Evolutionary conservation across 1,140 invertebrate genomes (phyloP).

Genomic region (Cydia fagiglandana): DNA sequence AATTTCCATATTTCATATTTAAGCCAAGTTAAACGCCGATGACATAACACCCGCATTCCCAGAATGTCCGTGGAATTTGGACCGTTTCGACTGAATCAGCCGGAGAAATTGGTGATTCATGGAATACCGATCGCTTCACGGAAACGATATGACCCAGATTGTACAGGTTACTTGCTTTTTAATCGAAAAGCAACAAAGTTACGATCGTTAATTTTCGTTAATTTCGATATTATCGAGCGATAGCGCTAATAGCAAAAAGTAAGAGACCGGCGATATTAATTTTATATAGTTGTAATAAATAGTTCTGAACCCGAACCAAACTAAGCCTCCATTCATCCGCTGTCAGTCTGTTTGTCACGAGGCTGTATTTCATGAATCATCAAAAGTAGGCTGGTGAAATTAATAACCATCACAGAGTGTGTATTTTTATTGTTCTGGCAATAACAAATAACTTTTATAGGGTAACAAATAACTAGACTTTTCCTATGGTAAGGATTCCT

Average conservation of each 20-base stretch:
- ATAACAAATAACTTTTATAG: too few species aligned
- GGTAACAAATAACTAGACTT: too few species aligned
- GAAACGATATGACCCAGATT: constrained; percentile 10
- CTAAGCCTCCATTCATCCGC: too few species aligned
- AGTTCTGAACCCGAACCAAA: too few species aligned
- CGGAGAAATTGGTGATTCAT: constrained; percentile 25
- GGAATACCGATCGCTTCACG: constrained; percentile 25
- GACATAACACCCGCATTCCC: constrained; percentile 1
- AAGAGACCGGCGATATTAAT: not conserved
- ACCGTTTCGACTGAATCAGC: constrained; percentile 1
- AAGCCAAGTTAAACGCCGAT: not conserved
- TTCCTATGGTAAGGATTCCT: too few species aligned
- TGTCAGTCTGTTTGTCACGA: too few species aligned
- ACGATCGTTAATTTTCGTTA: not conserved
- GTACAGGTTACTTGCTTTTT: not conserved
- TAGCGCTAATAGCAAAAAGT: not conserved
- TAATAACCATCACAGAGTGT: not conserved
- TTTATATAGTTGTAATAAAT: not conserved
- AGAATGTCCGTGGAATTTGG: not conserved
- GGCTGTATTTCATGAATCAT: too few species aligned
- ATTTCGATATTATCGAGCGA: not conserved
- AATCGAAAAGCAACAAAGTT: not conserved
- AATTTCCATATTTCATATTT: too few species aligned
- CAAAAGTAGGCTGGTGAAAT: not conserved
- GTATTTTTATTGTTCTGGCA: too few species aligned